Evolutionary conservation across 1,140 invertebrate species (phyloP), one percentile per base, ranked within the genome.

Genomic region (Halesus radiatus): DNA sequence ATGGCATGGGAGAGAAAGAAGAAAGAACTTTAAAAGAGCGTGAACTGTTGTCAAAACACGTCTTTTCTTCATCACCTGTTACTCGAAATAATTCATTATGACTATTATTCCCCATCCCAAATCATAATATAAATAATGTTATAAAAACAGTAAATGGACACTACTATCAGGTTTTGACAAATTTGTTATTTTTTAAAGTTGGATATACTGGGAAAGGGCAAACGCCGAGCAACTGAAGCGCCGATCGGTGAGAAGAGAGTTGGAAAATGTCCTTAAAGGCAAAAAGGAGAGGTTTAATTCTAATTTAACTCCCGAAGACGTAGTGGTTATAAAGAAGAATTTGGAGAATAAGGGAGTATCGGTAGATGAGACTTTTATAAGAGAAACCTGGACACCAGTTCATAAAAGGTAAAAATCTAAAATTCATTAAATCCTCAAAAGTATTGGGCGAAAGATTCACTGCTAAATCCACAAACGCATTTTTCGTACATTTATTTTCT

Each of bases 151-250:
- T n/a, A n/a, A n/a, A n/a, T n/a, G n/a, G n/a, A n/a, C n/a, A n/a
- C n/a, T n/a, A 29, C 32, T 4, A 8, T 37, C 1, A 37, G 32
- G 3, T 37, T 6, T 8, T 37, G 7, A 45, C 1, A 45, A 10
- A 89, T 22, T 6, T 56, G 20, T 18, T n/a, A n/a, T n/a, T 22
- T 56, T 56, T 20, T 86, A 88, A 18, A 85, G 94, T 53, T 97
- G 96, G 94, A 80, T 95, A 0, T 92, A 94, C 78, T 98, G 97
- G 97, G 22, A 53, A 75, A 26, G 20, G 13, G 10, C 26, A 2
- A 70, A 16, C 15, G 60, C 18, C 5, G 60, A 64, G 20, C 60
- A 64, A 64, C 6, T 16, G 15, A 64, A 64, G 60, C 18, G 23
- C 15, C 29, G 23, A 26, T 23, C 18, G 4, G 60, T 64, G 3